phyloP scores from a whole-genome alignment of 2,797 vertebrate genomes.

The Cercopithecus mitis region DNA sequence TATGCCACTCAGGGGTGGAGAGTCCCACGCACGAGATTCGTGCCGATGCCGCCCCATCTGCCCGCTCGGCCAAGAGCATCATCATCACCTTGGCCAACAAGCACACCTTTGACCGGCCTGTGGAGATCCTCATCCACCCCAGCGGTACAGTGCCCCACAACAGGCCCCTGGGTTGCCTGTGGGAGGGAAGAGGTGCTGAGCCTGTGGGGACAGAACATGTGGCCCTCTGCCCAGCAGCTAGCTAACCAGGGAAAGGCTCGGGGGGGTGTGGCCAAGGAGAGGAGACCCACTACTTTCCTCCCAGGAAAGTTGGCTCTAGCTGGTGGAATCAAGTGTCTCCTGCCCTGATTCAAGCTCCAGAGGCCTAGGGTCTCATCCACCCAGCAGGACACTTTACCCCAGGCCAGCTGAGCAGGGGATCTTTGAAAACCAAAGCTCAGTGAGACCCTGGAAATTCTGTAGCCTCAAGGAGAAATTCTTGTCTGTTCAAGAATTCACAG shows the following conservation, averaged over 20 bases:
- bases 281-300: not conserved
- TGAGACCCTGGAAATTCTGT: not conserved
- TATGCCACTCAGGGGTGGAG: conserved; percentile 90
- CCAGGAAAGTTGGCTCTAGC: not conserved
- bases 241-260: not conserved
- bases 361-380: not conserved
- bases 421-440: not conserved
- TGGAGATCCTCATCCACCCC: conserved; percentile 96
- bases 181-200: not conserved
- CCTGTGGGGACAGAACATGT: rapidly evolving
- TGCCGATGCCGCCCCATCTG: conserved; percentile 93
- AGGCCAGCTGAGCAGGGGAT: not conserved
- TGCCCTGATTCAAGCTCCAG: not conserved
- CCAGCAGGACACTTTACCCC: not conserved
- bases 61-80: conserved; percentile 92
- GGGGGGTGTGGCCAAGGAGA: not conserved
- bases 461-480: not conserved
- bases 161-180: rapidly evolving
- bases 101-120: conserved; percentile 96
- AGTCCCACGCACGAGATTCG: conserved; percentile 96
- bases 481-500: not conserved
- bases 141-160: conserved; percentile 87
- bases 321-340: not conserved
- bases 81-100: conserved; percentile 94
- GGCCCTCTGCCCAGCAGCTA: not conserved